phyloP scores from a whole-genome alignment of 2,888 invertebrate species.

The Phyto melanocephala region DNA sequence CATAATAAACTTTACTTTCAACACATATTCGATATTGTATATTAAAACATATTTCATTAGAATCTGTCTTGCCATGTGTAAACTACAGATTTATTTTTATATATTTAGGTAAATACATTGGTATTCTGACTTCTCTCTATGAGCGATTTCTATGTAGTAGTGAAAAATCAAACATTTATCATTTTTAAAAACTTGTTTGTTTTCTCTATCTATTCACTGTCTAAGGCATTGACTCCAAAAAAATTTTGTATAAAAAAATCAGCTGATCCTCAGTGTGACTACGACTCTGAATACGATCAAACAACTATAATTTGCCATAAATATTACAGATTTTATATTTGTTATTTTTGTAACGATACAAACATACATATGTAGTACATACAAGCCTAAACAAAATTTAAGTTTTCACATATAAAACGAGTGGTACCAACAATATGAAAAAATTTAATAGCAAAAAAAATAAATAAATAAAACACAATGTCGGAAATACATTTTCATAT shows the following conservation, averaged over 20 bases:
- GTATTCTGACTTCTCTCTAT: too few species aligned
- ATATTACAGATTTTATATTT: too few species aligned
- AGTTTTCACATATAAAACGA: not conserved
- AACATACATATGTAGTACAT: not conserved
- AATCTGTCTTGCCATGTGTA: too few species aligned
- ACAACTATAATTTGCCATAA: too few species aligned
- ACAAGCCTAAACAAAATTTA: slow-evolving; percentile 3
- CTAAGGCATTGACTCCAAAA: slow-evolving; percentile 19
- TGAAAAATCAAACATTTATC: too few species aligned
- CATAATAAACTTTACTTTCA: too few species aligned
- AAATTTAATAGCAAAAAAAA: slow-evolving; percentile 2
- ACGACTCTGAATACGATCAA: slow-evolving; percentile 13
- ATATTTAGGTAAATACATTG: too few species aligned
- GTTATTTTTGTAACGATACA: too few species aligned
- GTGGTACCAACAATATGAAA: not conserved
- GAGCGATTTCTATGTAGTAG: too few species aligned
- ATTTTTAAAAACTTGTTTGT: not conserved
- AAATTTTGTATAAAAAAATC: not conserved
- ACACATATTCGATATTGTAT: too few species aligned
- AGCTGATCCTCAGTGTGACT: slow-evolving; percentile 25
- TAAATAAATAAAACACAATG: slow-evolving; percentile 12
- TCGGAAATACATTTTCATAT: slow-evolving; percentile 38
- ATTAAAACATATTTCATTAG: too few species aligned
- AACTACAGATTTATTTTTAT: too few species aligned
- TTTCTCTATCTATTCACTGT: slow-evolving; percentile 14